These are phyloP conservation scores for Hylaea fasciaria DNA, from an alignment of 2,888 invertebrate genomes.

Conservation along the genomic window DNA sequence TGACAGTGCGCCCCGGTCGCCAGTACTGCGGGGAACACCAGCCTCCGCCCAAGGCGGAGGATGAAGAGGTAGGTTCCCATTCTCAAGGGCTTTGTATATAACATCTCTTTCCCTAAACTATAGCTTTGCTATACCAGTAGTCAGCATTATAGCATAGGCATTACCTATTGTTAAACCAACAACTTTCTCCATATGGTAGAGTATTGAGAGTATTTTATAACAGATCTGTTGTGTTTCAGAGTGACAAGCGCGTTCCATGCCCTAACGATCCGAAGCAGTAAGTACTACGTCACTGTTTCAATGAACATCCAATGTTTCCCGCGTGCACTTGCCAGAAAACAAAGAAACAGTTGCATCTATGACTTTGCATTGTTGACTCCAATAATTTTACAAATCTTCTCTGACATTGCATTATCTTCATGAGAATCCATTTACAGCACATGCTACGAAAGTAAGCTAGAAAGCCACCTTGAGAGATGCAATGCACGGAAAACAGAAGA, in stretches of 20 bases:
- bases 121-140: not conserved
- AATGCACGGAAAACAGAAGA: slow-evolving; percentile 85
- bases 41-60: slow-evolving; percentile 60
- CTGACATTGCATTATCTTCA: not conserved
- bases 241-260: slow-evolving; percentile 86
- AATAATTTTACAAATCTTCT: no score
- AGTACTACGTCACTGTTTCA: slow-evolving; percentile 54
- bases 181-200: not conserved
- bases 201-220: not conserved
- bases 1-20: slow-evolving; percentile 88
- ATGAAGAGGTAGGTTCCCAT: slow-evolving; percentile 55
- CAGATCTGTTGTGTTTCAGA: slow-evolving; percentile 57
- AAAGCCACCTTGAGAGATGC: slow-evolving; percentile 89
- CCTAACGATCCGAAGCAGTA: slow-evolving; percentile 91
- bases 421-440: slow-evolving; percentile 79
- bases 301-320: no score
- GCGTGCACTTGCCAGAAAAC: no score
- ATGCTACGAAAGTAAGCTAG: slow-evolving; percentile 87
- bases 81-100: no score
- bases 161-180: not conserved
- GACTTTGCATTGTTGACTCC: no score
- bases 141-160: not conserved
- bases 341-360: no score
- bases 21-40: slow-evolving; percentile 90
- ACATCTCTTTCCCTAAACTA: no score